These are phyloP conservation scores for Chaetodon auriga DNA, from an alignment of 2,113 vertebrate species.

Conservation along the genomic window DNA sequence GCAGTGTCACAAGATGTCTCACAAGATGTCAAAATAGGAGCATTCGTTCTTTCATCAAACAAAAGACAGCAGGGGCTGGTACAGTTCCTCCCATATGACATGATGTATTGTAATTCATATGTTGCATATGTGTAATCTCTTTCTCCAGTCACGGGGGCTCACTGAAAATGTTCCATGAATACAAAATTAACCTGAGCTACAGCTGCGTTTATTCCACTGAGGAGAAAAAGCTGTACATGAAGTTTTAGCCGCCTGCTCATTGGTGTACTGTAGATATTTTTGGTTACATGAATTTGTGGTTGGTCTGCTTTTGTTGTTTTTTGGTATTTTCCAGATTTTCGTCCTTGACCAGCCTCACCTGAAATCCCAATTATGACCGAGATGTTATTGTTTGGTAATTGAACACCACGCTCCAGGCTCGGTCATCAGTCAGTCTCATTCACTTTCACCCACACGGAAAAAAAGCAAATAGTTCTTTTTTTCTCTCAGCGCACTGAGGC, in stretches of 20 bases:
- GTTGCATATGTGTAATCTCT: constrained; percentile 75
- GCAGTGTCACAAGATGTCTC: constrained; percentile 70
- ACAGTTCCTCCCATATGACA: constrained; percentile 66
- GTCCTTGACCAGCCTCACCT: constrained; percentile 52
- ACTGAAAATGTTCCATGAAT: constrained; percentile 69
- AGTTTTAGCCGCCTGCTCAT: constrained; percentile 15
- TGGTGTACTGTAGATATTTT: not conserved
- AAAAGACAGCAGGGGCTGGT: constrained; percentile 69
- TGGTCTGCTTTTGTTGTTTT: not conserved
- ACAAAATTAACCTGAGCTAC: constrained; percentile 59
- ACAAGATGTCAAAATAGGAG: constrained; percentile 73
- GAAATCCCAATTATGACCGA: constrained; percentile 63
- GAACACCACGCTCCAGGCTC: constrained; percentile 58
- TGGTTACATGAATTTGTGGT: not conserved
- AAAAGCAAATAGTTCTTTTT: constrained; percentile 66
- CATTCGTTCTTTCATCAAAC: constrained; percentile 77
- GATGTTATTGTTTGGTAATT: constrained; percentile 72
- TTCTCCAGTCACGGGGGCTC: constrained; percentile 62
- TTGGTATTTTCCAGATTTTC: constrained; percentile 24
- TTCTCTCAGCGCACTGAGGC: constrained; percentile 62
- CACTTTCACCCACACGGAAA: constrained; percentile 53
- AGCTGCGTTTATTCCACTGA: constrained; percentile 25
- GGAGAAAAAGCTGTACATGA: constrained; percentile 19
- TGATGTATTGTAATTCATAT: constrained; percentile 74
- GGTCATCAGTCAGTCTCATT: constrained; percentile 72